Evolutionary conservation across 2,888 invertebrate species (phyloP), one percentile per base, ranked within the genome.

Genomic region (Ametastegia equiseti): DNA sequence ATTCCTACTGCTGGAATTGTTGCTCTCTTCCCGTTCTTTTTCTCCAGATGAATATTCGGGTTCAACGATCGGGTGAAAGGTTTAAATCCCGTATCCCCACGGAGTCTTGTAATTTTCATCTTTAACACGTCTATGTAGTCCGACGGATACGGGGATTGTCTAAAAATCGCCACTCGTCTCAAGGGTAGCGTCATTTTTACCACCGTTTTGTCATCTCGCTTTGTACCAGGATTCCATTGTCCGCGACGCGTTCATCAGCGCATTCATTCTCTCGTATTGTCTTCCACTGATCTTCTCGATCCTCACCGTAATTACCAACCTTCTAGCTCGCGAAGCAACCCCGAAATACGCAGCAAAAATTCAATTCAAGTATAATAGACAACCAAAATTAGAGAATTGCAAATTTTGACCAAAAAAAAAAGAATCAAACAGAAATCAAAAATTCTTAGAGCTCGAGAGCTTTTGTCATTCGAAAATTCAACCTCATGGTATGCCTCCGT

Each of bases 221-320:
- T 88, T 88, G 88, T 89, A 84, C 83, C 84, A 84, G 83, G 83
- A 86, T 83, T 86, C 86, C 86, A 90, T 91, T 91, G 90, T 91
- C 47, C 15, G 87, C 85, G 86, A 87, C 85, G 86, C 89, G 91
- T 90, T 90, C 91, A 91, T 90, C 91, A 91, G 88, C 88, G 88
- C 88, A 89, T 91, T 91, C 91, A 90, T 91, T 91, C 91, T 90
- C 83, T 83, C 60, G 87, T 87, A 91, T 91, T 91, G 91, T 91
- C 90, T 90, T 87, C 77, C 86, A 87, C 90, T 86, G 87, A 87
- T 84, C 81, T 85, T 85, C 86, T 83, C 81, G 82, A 85, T 84
- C 82, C 83, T 83, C 84, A 77, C 57, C 65, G 78, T 81, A 60
- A 27, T 47, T 36, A 39, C 75, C 36, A n/a, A 45, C 67, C 75